Percentiles rank a stretch among this genome's conserved stretches.
Conservation (phyloP, 2,888 invertebrate species). For the Calameuta pallipes region DNA sequence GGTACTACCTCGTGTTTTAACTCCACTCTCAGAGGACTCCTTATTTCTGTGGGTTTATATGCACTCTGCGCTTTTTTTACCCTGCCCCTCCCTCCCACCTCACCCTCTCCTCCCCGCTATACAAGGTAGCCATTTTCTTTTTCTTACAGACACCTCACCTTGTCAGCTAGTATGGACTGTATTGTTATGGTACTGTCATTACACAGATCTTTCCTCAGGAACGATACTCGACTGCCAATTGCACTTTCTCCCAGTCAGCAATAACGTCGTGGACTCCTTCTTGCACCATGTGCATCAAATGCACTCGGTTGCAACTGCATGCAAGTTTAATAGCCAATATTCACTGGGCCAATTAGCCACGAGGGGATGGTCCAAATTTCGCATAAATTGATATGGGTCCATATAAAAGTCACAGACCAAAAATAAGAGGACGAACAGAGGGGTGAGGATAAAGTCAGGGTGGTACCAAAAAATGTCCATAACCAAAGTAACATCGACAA, state of each 20-base stretch:
- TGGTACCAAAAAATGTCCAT: background rate
- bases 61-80: too few species aligned
- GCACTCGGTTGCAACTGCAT: background rate
- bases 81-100: too few species aligned
- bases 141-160: background rate
- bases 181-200: background rate
- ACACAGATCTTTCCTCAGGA: background rate
- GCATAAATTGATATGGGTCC: background rate
- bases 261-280: background rate
- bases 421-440: background rate
- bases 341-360: background rate
- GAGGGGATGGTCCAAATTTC: background rate
- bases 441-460: background rate
- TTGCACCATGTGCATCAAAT: background rate
- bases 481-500: background rate
- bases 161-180: background rate
- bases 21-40: background rate
- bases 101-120: too few species aligned
- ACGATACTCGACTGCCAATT: background rate
- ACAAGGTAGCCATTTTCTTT: background rate
- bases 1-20: background rate
- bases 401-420: background rate
- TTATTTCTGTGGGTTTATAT: background rate
- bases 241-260: background rate
- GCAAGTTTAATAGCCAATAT: background rate